Conservation (phyloP, 2,888 invertebrate genomes). For the Ophraella communa region DNA sequence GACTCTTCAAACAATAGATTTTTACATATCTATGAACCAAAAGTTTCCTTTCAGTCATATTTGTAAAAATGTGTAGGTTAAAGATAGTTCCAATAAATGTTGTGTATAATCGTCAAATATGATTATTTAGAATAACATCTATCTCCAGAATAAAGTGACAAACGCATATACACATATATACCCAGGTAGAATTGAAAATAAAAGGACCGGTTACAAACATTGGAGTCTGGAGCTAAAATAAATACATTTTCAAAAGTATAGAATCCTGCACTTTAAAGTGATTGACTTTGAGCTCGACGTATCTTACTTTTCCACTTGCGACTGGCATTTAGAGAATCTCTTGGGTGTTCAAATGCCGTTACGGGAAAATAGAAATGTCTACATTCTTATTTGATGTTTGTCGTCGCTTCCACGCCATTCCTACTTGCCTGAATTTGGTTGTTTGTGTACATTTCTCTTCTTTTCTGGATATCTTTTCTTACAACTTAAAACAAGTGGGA, state of each 20-base stretch:
- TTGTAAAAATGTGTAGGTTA: too few relatives aligned
- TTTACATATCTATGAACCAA: too few relatives aligned
- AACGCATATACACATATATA: neutral
- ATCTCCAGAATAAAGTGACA: neutral
- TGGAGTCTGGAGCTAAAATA: slow-evolving; percentile 22
- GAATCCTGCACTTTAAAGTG: slow-evolving; percentile 38
- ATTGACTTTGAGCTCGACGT: slow-evolving; percentile 37
- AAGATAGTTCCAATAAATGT: too few relatives aligned
- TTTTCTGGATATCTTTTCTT: neutral
- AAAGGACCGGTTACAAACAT: slow-evolving; percentile 11
- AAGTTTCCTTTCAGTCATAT: too few relatives aligned
- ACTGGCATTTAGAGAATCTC: slow-evolving; percentile 42
- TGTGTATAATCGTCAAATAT: neutral
- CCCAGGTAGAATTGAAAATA: neutral
- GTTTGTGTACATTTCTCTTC: slow-evolving; percentile 6
- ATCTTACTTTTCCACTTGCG: slow-evolving; percentile 37
- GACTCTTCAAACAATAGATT: too few relatives aligned
- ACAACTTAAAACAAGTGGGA: neutral
- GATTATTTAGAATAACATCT: neutral
- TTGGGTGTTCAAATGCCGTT: slow-evolving; percentile 36
- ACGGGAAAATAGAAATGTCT: slow-evolving; percentile 41
- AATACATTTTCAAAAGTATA: slow-evolving; percentile 37
- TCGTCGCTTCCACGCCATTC: slow-evolving; percentile 10
- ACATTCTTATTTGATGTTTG: slow-evolving; percentile 38
- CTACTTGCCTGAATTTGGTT: slow-evolving; percentile 16